Evolutionary conservation across 2,113 vertebrate species (phyloP).

Genomic region (Ranitomeya imitator): DNA sequence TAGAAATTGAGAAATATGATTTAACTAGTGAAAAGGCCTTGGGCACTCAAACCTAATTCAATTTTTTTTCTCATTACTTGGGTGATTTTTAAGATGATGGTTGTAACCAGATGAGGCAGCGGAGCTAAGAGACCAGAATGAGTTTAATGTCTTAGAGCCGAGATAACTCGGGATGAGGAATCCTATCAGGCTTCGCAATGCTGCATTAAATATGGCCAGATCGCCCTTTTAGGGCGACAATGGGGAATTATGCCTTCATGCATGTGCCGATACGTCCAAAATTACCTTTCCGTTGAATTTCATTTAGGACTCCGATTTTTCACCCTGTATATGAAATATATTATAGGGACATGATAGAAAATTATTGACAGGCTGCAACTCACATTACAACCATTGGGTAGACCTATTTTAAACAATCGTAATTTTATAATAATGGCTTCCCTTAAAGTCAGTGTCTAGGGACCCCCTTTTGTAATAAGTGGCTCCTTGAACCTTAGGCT

Average conservation of each 20-base stretch:
- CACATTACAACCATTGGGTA: no score
- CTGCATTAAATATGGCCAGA: constrained; percentile 66
- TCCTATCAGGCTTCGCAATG: constrained; percentile 63
- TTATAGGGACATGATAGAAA: no score
- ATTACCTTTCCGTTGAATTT: no score
- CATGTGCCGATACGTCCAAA: neutral
- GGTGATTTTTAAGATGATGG: constrained; percentile 62
- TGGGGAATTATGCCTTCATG: neutral
- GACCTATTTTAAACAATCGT: no score
- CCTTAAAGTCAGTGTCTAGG: no score
- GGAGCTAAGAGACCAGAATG: constrained; percentile 60
- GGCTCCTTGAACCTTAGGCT: no score
- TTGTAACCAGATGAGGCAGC: constrained; percentile 59
- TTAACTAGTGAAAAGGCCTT: constrained; percentile 66
- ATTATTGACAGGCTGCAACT: no score
- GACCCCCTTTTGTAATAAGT: no score
- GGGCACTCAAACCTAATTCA: constrained; percentile 66
- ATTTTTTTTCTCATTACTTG: constrained; percentile 66
- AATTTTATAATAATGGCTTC: no score
- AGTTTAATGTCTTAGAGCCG: constrained; percentile 64
- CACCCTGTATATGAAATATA: no score
- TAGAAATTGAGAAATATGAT: constrained; percentile 70
- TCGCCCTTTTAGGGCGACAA: constrained; percentile 53
- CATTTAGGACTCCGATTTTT: no score
- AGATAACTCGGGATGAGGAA: constrained; percentile 65